phyloP scores from a whole-genome alignment of 2,888 invertebrate species.

The Penaeus monodon region DNA sequence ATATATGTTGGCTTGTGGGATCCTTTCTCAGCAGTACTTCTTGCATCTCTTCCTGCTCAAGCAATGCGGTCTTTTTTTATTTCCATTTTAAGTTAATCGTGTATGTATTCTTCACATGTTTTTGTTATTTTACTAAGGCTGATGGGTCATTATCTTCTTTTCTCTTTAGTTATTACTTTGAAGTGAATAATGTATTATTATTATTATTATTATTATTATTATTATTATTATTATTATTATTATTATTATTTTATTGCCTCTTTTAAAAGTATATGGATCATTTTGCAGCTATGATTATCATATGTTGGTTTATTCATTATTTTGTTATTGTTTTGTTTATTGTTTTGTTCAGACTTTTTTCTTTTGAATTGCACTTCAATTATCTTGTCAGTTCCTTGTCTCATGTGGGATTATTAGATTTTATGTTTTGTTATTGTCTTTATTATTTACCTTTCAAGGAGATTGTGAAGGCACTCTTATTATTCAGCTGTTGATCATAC shows the following conservation, averaged over 20 bases:
- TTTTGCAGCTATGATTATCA: not conserved
- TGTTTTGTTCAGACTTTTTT: too few relatives aligned
- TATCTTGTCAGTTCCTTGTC: slow-evolving; percentile 12
- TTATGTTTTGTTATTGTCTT: slow-evolving; percentile 11
- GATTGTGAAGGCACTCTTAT: slow-evolving; percentile 36
- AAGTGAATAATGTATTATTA: not conserved
- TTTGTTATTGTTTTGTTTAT: too few relatives aligned
- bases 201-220: slow-evolving; percentile 16
- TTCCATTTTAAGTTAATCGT: not conserved
- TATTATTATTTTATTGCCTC: not conserved
- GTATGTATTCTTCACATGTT: slow-evolving; percentile 14
- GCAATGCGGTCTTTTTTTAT: slow-evolving; percentile 41
- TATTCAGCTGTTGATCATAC: not conserved
- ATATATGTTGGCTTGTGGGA: slow-evolving; percentile 46
- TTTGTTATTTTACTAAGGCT: slow-evolving; percentile 34
- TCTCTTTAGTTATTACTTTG: not conserved
- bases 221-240: slow-evolving; percentile 14
- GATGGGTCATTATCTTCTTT: slow-evolving; percentile 22
- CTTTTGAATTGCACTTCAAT: too few relatives aligned
- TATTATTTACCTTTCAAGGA: slow-evolving; percentile 10
- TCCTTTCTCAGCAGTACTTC: slow-evolving; percentile 52
- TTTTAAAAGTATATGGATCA: not conserved
- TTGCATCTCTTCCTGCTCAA: slow-evolving; percentile 46
- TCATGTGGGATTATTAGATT: slow-evolving; percentile 21
- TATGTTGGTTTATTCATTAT: slow-evolving; percentile 1